Conservation (phyloP, 2,888 invertebrate species). For the Vesta saturnalis region DNA sequence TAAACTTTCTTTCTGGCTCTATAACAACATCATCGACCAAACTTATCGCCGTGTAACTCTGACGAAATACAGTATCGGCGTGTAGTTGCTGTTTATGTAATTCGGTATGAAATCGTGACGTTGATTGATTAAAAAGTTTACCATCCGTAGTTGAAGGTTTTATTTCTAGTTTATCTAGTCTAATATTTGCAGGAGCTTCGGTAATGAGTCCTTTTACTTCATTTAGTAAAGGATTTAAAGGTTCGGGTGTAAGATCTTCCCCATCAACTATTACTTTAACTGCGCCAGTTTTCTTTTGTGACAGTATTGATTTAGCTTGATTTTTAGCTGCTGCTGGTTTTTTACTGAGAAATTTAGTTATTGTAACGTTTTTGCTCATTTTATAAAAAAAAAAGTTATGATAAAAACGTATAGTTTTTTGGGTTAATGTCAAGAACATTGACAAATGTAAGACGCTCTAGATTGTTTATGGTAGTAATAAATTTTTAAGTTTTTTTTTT, state of each 20-base stretch:
- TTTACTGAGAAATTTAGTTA: background rate
- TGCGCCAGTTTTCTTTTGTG: conserved; percentile 18
- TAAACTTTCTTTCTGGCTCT: conserved; percentile 27
- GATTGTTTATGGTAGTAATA: too few species aligned
- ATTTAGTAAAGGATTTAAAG: conserved; percentile 56
- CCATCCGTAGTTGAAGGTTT: background rate
- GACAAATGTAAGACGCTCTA: too few species aligned
- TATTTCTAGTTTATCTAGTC: background rate
- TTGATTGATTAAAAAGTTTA: conserved; percentile 16
- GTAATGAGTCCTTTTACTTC: conserved; percentile 53
- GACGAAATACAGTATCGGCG: conserved; percentile 23
- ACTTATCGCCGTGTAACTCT: conserved; percentile 22
- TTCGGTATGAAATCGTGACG: conserved; percentile 33
- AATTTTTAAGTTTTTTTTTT: too few species aligned
- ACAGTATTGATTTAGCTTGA: conserved; percentile 17
- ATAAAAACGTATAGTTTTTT: background rate
- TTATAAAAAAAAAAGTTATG: background rate
- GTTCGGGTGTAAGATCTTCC: conserved; percentile 62
- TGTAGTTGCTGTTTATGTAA: conserved; percentile 33
- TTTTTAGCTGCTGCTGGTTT: background rate
- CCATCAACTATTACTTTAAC: conserved; percentile 49
- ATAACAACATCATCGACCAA: conserved; percentile 29
- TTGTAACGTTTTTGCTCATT: background rate
- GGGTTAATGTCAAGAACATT: too few species aligned
- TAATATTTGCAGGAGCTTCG: conserved; percentile 23